Percentiles rank a stretch among this genome's conserved stretches.
These are phyloP conservation scores for Silurus aristotelis DNA, from an alignment of 2,797 vertebrate species.

Conservation along the genomic window DNA sequence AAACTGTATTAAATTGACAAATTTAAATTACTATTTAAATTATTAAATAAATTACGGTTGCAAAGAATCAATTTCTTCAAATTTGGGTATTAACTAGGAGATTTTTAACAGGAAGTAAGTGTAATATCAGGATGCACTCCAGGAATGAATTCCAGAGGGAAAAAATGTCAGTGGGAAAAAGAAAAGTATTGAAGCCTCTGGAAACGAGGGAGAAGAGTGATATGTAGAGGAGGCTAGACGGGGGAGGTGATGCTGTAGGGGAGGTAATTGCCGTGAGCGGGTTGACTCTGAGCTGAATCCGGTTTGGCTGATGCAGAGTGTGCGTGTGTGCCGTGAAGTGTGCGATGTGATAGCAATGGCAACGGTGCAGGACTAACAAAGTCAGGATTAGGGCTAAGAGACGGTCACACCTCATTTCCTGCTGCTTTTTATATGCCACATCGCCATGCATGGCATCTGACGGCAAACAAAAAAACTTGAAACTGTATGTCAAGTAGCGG, in stretches of 20 bases:
- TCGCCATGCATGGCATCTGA: slow-evolving; percentile 12
- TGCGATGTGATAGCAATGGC: slow-evolving; percentile 61
- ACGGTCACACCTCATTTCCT: slow-evolving; percentile 43
- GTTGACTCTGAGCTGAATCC: slow-evolving; percentile 28
- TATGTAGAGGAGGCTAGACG: neutral
- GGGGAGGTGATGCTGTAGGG: neutral
- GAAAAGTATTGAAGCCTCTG: neutral
- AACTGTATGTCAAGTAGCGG: neutral
- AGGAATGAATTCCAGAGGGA: slow-evolving; percentile 25
- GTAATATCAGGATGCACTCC: slow-evolving; percentile 14
- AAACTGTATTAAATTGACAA: too few relatives aligned
- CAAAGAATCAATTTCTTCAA: neutral
- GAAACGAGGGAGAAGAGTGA: slow-evolving; percentile 8
- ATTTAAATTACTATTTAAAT: too few relatives aligned
- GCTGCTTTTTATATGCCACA: slow-evolving; percentile 23
- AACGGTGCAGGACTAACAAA: slow-evolving; percentile 51
- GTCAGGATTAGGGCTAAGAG: slow-evolving; percentile 43
- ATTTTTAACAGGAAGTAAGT: slow-evolving; percentile 13
- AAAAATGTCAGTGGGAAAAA: slow-evolving; percentile 8
- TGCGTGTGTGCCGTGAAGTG: slow-evolving; percentile 50
- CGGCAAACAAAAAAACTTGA: slow-evolving; percentile 8
- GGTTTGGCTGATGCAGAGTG: slow-evolving; percentile 51
- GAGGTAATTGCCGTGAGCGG: slow-evolving; percentile 25
- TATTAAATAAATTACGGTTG: too few relatives aligned
- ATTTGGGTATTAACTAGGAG: neutral